These are phyloP conservation scores for Drosophila kanapiae DNA, from an alignment of 1,140 invertebrate species.

Conservation along the genomic window DNA sequence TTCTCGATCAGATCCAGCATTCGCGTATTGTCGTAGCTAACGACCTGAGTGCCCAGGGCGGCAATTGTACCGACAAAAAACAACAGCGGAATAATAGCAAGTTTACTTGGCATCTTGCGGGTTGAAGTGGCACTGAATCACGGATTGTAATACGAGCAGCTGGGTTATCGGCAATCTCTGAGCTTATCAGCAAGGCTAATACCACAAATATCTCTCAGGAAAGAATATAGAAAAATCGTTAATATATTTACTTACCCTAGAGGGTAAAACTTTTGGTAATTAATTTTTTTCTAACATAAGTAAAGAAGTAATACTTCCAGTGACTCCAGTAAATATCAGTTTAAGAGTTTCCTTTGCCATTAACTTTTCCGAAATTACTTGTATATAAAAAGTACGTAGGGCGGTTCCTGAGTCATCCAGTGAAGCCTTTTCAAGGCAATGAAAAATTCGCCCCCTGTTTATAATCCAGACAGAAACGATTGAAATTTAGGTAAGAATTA, in stretches of 20 bases:
- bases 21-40: conserved; percentile 31
- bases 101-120: conserved; percentile 13
- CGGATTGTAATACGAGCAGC: not conserved
- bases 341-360: conserved; percentile 87
- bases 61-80: not conserved
- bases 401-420: conserved; percentile 86
- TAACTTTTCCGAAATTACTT: conserved; percentile 87
- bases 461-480: conserved; percentile 87
- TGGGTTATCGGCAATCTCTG: conserved; percentile 8
- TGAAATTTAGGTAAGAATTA: conserved; percentile 86
- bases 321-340: conserved; percentile 25
- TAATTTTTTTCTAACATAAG: too few species aligned
- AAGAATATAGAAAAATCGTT: not conserved
- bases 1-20: conserved; percentile 40
- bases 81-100: conserved; percentile 9
- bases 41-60: conserved; percentile 36
- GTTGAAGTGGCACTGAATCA: conserved; percentile 21
- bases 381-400: conserved; percentile 87
- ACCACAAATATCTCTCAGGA: conserved; percentile 5
- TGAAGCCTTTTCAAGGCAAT: too few species aligned
- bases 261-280: too few species aligned
- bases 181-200: conserved; percentile 23
- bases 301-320: too few species aligned
- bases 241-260: too few species aligned
- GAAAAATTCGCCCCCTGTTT: too few species aligned